Percentiles rank a stretch among this genome's conserved stretches.
phyloP scores from a whole-genome alignment of 1,140 invertebrate genomes.

The Penaeus chinensis region DNA sequence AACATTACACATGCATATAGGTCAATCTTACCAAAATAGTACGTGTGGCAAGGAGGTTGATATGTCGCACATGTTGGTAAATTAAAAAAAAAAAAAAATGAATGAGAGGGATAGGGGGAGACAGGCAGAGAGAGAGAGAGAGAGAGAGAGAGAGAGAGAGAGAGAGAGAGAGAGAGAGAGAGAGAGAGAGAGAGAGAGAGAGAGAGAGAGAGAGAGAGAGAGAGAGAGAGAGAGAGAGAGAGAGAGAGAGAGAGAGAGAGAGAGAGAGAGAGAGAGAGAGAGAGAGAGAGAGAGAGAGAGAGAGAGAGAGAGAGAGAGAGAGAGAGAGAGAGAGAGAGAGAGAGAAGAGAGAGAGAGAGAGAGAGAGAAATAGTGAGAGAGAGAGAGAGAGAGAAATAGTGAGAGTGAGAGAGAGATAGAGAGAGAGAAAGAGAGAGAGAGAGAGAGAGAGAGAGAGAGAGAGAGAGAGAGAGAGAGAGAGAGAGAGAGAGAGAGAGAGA shows the following conservation, averaged over 20 bases:
- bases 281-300: conserved; percentile 6
- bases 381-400: too few species aligned
- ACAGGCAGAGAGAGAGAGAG: neutral
- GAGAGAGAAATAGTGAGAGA: neutral
- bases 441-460: neutral
- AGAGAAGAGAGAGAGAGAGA: neutral
- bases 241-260: neutral
- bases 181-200: neutral
- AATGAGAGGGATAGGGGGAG: neutral
- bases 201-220: neutral
- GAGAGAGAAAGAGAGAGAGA: neutral
- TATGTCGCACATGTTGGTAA: too few species aligned
- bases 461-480: neutral
- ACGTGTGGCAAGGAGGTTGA: too few species aligned
- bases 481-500: neutral
- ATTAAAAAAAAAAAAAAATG: neutral
- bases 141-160: neutral
- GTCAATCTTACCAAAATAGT: too few species aligned
- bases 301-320: conserved; percentile 15
- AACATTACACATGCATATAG: too few species aligned
- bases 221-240: neutral
- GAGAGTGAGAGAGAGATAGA: neutral
- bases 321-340: neutral
- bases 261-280: neutral
- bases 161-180: accelerated